Evolutionary conservation across 2,797 vertebrate genomes (phyloP).

Genomic region (Potorous gilbertii): DNA sequence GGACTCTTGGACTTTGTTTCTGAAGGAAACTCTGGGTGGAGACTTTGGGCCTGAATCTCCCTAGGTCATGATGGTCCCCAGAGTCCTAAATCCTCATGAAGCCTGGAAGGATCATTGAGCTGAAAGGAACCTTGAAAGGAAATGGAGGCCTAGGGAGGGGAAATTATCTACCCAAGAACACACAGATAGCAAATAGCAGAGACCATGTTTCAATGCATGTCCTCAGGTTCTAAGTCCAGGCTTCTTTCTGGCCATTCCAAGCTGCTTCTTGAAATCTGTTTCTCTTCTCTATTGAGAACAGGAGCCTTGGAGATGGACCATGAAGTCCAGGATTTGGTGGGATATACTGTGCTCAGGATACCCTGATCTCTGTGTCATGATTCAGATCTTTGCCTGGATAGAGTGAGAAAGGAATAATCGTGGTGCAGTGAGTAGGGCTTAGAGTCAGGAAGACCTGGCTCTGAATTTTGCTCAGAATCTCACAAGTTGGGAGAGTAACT

Average conservation of each 20-base stretch:
- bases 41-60: neutral
- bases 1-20: neutral
- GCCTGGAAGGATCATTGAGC: neutral
- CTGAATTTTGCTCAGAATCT: neutral
- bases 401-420: neutral
- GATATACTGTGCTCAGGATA: neutral
- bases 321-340: neutral
- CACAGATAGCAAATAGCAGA: neutral
- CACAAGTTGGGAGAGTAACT: neutral
- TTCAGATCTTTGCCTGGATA: neutral
- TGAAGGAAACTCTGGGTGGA: neutral
- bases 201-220: neutral
- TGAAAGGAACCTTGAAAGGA: neutral
- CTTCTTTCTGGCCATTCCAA: neutral
- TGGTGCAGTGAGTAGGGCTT: neutral
- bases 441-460: neutral
- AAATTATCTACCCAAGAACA: neutral
- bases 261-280: neutral
- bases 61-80: neutral
- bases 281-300: neutral
- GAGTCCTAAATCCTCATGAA: neutral
- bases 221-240: neutral
- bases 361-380: neutral
- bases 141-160: neutral
- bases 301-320: neutral